Evolutionary conservation across 2,888 invertebrate species (phyloP).

Genomic region (Drosophila paranaensis): DNA sequence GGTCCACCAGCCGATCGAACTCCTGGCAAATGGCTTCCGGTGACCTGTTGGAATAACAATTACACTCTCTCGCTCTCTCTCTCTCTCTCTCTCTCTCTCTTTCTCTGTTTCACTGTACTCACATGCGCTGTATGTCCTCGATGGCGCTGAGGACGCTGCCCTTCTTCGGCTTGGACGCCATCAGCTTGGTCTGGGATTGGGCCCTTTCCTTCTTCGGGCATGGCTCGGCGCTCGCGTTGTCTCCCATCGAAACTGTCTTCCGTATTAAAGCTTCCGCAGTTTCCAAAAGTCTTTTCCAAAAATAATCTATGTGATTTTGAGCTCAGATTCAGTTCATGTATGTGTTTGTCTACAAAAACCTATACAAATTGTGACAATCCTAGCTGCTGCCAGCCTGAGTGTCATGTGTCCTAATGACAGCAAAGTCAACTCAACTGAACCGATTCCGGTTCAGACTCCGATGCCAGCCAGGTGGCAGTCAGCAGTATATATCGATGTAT

Average conservation of each 20-base stretch:
- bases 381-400: too few species aligned
- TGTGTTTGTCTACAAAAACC: slow-evolving; percentile 3
- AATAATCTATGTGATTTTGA: slow-evolving; percentile 9
- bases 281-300: slow-evolving; percentile 24
- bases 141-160: slow-evolving; percentile 37
- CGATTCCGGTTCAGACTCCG: not conserved
- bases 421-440: not conserved
- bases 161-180: slow-evolving; percentile 20
- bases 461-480: not conserved
- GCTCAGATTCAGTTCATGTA: slow-evolving; percentile 15
- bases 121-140: slow-evolving; percentile 64
- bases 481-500: not conserved
- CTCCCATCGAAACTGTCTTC: slow-evolving; percentile 39
- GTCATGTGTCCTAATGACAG: not conserved
- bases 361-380: not conserved
- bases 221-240: slow-evolving; percentile 16
- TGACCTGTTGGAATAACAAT: slow-evolving; percentile 23
- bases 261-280: not conserved
- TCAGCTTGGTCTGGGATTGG: not conserved
- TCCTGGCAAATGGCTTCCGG: slow-evolving; percentile 54
- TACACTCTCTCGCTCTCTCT: not conserved
- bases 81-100: not conserved
- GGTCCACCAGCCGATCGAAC: slow-evolving; percentile 50
- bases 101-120: slow-evolving; percentile 23
- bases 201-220: not conserved